Evolutionary conservation across 2,888 invertebrate species (phyloP), one percentile per base, ranked within the genome.

Genomic region (Fragum fragum): DNA sequence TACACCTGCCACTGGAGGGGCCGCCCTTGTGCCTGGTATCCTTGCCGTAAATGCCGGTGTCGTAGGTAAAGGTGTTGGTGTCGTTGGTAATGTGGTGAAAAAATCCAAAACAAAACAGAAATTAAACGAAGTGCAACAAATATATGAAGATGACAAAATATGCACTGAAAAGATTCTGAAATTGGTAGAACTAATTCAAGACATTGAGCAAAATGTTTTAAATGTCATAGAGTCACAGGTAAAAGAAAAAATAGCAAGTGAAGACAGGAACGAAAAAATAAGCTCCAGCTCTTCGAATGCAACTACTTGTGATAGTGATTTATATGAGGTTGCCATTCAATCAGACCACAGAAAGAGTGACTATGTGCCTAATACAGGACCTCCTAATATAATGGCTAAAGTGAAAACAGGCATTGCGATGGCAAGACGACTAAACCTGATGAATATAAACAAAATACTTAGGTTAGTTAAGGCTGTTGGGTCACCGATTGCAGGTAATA

Each of bases 1-100:
- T 11, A 32, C 68, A 14, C 66, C 66, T 29, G 47, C 66, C 1
- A 52, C 74, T 68, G 74, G 74, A 18, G 74, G 74, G 32, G 53
- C 66, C n/a, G 39, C 74, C 2, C n/a, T 68, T 9, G 68, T 73
- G 9, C 63, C 73, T 29, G 63, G 53, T 16, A 26, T 53, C 5
- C 32, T 71, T n/a, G 71, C 71, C 21, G 55, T 53, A 18, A 53
- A 66, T 7, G 53, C 53, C 14, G 66, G 53, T 9, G 21, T 57
- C n/a, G 28, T 28, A 1, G 68, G 61, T 39, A 39, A 66, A 55
- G 74, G 53, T 16, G 36, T 53, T 18, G 53, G 53, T 36, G 16
- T 66, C 18, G 68, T 23, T 21, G 66, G 66, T n/a, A 32, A 74
- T 0, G 1, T 66, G n/a, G 53, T 66, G 23, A 66, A 53, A 23